Conservation (phyloP, 1,140 invertebrate genomes). For the Drosophila tristis region DNA sequence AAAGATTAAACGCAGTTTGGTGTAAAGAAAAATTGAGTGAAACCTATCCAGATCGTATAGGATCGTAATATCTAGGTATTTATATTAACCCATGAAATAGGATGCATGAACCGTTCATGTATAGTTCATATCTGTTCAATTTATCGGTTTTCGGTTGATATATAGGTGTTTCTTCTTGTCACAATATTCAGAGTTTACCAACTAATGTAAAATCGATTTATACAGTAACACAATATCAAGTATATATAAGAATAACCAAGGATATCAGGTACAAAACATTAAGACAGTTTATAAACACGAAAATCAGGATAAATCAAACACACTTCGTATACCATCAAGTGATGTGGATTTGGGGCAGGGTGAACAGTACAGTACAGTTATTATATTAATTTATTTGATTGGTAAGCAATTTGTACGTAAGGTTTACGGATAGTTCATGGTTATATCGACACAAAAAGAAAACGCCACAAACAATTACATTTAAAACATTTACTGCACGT, state of each 20-base stretch:
- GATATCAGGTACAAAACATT: slow-evolving; percentile 38
- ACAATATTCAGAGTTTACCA: slow-evolving; percentile 3
- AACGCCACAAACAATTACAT: slow-evolving; percentile 71
- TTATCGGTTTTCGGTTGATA: no score
- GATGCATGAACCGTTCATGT: no score
- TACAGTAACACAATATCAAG: slow-evolving; percentile 22
- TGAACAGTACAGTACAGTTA: slow-evolving; percentile 34
- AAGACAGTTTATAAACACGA: slow-evolving; percentile 24
- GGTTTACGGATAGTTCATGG: slow-evolving; percentile 40
- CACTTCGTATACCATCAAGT: slow-evolving; percentile 26
- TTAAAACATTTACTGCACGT: slow-evolving; percentile 79
- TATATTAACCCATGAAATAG: neutral
- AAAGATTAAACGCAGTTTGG: no score
- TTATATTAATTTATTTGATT: slow-evolving; percentile 5
- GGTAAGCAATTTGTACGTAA: slow-evolving; percentile 50
- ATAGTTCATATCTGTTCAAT: no score
- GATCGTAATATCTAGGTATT: neutral
- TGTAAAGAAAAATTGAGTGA: no score
- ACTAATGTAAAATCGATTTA: slow-evolving; percentile 22
- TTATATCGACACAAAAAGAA: slow-evolving; percentile 60
- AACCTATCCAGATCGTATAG: no score
- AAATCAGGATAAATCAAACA: slow-evolving; percentile 37
- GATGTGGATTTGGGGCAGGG: slow-evolving; percentile 20
- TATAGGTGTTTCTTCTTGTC: no score
- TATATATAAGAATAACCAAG: slow-evolving; percentile 26